These are phyloP conservation scores for Cyprinodon diabolis DNA, from an alignment of 2,797 vertebrate species.

Conservation along the genomic window DNA sequence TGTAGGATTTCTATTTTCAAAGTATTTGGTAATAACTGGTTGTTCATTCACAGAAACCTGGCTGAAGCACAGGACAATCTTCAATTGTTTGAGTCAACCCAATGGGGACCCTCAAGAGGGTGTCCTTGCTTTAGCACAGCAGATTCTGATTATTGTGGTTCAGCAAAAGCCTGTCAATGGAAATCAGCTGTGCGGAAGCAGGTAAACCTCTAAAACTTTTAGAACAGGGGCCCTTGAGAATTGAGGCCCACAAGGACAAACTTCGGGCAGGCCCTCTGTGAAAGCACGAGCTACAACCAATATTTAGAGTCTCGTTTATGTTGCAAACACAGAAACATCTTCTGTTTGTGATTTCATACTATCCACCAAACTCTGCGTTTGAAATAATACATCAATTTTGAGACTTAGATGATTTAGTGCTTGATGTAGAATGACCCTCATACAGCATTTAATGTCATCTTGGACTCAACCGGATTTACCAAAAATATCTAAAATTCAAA, in stretches of 20 bases:
- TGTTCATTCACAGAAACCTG: background rate
- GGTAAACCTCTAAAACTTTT: too few relatives aligned
- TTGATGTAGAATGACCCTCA: background rate
- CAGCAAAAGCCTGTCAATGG: too few relatives aligned
- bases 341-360: background rate
- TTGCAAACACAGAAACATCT: background rate
- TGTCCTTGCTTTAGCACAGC: too few relatives aligned
- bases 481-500: background rate
- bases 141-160: too few relatives aligned
- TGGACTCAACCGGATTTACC: background rate
- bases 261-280: too few relatives aligned
- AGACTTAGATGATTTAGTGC: background rate
- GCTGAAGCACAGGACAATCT: background rate
- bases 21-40: background rate
- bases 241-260: too few relatives aligned
- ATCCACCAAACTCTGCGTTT: background rate
- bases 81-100: background rate
- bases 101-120: too few relatives aligned
- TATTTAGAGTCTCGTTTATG: background rate
- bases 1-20: background rate
- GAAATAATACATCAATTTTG: background rate
- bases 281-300: too few relatives aligned
- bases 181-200: too few relatives aligned
- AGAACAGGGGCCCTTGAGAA: too few relatives aligned
- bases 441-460: background rate